phyloP scores from a whole-genome alignment of 2,113 vertebrate species.

The Siphamia tubifer region DNA sequence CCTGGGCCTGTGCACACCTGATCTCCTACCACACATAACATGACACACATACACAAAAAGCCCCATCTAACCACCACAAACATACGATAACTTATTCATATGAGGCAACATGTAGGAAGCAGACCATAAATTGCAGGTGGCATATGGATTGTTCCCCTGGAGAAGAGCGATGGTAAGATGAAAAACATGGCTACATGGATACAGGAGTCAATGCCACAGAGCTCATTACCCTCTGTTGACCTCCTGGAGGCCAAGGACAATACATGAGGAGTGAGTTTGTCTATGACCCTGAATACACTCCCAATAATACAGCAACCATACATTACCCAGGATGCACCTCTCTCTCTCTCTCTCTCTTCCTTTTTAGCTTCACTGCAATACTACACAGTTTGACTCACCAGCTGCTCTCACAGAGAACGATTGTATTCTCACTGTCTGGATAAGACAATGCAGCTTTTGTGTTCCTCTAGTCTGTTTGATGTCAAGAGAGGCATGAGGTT shows the following conservation, averaged over 20 bases:
- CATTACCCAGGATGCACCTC: not conserved
- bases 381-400: conserved; percentile 33
- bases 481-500: conserved; percentile 23
- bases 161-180: conserved; percentile 2
- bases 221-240: conserved; percentile 39
- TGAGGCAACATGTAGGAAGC: conserved; percentile 15
- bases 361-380: conserved; percentile 17
- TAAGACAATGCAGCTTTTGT: conserved; percentile 49
- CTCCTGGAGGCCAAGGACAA: conserved; percentile 33
- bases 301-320: conserved; percentile 11
- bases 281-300: conserved; percentile 33
- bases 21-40: conserved; percentile 9
- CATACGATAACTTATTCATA: conserved; percentile 53
- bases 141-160: conserved; percentile 44
- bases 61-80: conserved; percentile 17
- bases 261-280: conserved; percentile 13
- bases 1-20: conserved; percentile 25
- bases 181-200: conserved; percentile 23
- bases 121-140: conserved; percentile 42
- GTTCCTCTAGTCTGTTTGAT: conserved; percentile 37
- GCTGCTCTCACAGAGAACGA: conserved; percentile 22
- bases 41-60: conserved; percentile 13
- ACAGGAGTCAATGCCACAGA: conserved; percentile 21
- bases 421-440: conserved; percentile 19
- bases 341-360: not conserved